Percentiles rank a stretch among this genome's conserved stretches.
phyloP scores from a whole-genome alignment of 2,888 invertebrate genomes.

The Malacosoma neustria region DNA sequence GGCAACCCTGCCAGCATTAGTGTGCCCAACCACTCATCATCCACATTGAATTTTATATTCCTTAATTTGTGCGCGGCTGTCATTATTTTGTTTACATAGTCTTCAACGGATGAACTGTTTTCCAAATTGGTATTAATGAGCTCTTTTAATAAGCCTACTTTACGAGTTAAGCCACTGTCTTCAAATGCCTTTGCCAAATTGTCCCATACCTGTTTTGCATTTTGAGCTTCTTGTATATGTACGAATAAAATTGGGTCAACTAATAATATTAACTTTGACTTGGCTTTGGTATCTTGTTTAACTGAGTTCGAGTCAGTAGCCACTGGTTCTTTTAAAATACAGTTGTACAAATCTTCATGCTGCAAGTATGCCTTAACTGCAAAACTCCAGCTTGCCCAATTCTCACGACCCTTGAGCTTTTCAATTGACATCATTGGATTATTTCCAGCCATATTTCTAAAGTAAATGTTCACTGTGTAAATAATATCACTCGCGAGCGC shows the following conservation, averaged over 20 bases:
- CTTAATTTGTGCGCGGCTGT: conserved; percentile 2
- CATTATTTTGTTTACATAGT: conserved; percentile 2
- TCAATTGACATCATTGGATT: conserved; percentile 1
- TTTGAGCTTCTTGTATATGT: conserved; percentile 10
- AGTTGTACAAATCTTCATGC: no score
- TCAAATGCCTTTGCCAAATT: no score
- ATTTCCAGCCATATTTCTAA: not conserved
- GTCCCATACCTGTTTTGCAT: no score
- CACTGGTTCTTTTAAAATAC: no score
- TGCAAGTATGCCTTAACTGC: no score
- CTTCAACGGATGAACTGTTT: not conserved
- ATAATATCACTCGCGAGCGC: not conserved
- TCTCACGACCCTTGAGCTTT: no score
- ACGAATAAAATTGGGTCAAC: conserved; percentile 9
- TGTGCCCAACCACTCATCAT: conserved; percentile 4
- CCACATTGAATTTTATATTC: conserved; percentile 5
- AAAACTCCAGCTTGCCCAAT: no score
- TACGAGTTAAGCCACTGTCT: not conserved
- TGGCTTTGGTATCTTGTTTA: no score
- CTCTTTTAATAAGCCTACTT: conserved; percentile 1
- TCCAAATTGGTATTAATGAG: conserved; percentile 1
- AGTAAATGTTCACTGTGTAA: not conserved
- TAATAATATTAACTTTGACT: conserved; percentile 7
- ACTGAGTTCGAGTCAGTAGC: no score
- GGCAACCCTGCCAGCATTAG: conserved; percentile 3